A percentile compares a stretch with the other conserved stretches of the same genome.
phyloP scores from a whole-genome alignment of 2,113 vertebrate genomes.

The Clinocottus analis region DNA sequence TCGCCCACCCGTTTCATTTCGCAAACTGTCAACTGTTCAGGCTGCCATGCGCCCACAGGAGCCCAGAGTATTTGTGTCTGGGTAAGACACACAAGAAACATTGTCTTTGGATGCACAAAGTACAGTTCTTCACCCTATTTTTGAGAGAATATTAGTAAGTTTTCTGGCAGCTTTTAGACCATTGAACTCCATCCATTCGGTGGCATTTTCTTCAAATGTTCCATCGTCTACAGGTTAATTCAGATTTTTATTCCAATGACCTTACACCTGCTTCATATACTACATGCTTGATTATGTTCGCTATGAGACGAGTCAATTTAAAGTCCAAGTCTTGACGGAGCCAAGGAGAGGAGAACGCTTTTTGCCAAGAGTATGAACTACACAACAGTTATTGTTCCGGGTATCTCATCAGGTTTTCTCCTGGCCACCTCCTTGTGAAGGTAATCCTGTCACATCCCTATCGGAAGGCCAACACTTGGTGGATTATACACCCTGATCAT shows the following conservation, averaged over 20 bases:
- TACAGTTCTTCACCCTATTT: neutral
- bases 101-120: slow-evolving; percentile 1
- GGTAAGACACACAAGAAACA: slow-evolving; percentile 14
- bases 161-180: neutral
- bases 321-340: neutral
- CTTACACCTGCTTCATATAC: slow-evolving; percentile 2
- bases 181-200: neutral
- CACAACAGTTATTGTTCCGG: neutral
- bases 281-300: slow-evolving; percentile 4
- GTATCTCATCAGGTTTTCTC: neutral
- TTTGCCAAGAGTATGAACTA: neutral
- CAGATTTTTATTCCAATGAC: neutral
- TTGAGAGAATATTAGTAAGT: neutral
- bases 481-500: neutral
- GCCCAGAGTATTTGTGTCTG: slow-evolving; percentile 13
- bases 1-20: slow-evolving; percentile 36
- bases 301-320: neutral
- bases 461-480: neutral
- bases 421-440: neutral
- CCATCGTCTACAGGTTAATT: neutral
- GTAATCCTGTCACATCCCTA: neutral
- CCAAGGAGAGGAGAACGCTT: neutral
- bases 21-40: slow-evolving; percentile 29
- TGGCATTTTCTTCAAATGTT: slow-evolving; percentile 17
- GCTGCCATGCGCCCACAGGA: slow-evolving; percentile 6